Percentiles rank a stretch among this genome's conserved stretches.
Evolutionary conservation across 2,113 vertebrate species (phyloP).

Genomic region (Siphamia tubifer): DNA sequence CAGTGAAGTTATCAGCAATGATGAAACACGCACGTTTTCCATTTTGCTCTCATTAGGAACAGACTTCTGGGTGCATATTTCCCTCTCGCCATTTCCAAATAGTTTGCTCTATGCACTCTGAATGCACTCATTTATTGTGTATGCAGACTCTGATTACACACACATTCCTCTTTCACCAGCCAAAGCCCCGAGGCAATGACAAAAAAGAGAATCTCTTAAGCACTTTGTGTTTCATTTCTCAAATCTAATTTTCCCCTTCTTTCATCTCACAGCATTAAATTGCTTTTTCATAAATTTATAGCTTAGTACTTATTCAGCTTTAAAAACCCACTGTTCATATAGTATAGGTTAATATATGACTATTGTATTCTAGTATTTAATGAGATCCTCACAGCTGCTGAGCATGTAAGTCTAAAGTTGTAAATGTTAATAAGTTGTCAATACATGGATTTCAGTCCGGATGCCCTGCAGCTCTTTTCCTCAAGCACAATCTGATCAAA

Average conservation of each 20-base stretch:
- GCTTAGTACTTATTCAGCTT: too few relatives aligned
- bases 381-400: constrained; percentile 6
- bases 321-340: too few relatives aligned
- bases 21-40: background rate
- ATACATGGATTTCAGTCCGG: constrained; percentile 21
- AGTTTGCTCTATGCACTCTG: background rate
- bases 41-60: background rate
- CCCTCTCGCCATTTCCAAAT: background rate
- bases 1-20: background rate
- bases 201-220: constrained; percentile 2
- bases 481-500: background rate
- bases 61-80: background rate
- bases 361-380: background rate
- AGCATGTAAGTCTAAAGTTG: constrained; percentile 1
- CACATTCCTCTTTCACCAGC: constrained; percentile 1
- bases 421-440: constrained; percentile 31
- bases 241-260: background rate
- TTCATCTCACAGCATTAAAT: background rate
- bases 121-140: background rate
- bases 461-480: constrained; percentile 1
- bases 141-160: background rate
- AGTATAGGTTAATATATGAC: background rate
- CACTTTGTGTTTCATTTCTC: background rate
- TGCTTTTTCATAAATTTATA: too few relatives aligned
- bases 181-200: constrained; percentile 9